A percentile compares a stretch with the other conserved stretches of the same genome.
Conservation (phyloP, 2,113 vertebrate genomes). For the Pterocles burchelli region DNA sequence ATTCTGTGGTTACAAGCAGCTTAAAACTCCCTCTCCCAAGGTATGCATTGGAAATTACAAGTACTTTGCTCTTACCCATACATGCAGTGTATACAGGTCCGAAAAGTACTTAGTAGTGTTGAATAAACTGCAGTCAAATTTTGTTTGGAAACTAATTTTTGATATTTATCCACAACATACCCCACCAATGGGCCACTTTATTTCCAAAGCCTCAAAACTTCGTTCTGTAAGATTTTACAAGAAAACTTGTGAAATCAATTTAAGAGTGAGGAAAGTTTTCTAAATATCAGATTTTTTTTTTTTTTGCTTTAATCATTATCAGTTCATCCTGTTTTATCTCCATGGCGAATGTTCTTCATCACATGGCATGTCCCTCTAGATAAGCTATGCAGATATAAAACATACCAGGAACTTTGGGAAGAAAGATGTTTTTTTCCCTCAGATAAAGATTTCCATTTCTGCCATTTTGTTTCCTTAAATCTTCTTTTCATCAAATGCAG, state of each 20-base stretch:
- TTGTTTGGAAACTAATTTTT: neutral
- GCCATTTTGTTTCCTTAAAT: neutral
- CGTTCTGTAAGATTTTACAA: neutral
- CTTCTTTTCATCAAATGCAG: neutral
- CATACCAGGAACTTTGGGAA: neutral
- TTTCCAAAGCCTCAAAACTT: neutral
- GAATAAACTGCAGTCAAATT: neutral
- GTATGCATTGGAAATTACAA: neutral
- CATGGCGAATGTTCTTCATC: neutral
- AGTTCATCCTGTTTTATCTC: neutral
- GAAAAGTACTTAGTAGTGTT: neutral
- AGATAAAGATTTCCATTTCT: neutral
- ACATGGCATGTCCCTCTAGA: neutral
- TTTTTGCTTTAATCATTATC: neutral
- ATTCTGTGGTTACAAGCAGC: neutral
- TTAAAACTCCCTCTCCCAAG: neutral
- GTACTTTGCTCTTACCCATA: neutral
- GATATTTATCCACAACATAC: neutral
- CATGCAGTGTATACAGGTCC: no score
- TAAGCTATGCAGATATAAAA: neutral
- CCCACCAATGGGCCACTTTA: neutral
- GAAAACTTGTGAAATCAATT: neutral
- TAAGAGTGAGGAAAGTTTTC: neutral
- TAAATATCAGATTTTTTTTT: neutral
- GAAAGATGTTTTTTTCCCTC: neutral